Conservation (phyloP, 2,797 vertebrate genomes). For the Melanotaenia nigrans region DNA sequence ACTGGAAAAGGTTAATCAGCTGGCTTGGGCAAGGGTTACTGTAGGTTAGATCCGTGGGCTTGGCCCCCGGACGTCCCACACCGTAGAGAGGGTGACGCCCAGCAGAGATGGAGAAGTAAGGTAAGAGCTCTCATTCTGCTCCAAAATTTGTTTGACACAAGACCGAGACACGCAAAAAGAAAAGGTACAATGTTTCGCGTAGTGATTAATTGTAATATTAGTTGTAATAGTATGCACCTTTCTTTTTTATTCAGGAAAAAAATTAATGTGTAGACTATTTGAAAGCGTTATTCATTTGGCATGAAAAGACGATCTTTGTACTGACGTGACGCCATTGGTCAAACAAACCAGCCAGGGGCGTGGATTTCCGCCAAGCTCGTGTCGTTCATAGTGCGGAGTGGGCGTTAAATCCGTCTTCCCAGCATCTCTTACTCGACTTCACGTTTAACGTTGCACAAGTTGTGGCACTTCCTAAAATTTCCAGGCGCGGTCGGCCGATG, state of each 20-base stretch:
- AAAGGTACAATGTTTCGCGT: neutral
- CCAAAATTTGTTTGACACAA: neutral
- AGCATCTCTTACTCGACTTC: slow-evolving; percentile 61
- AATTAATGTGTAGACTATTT: neutral
- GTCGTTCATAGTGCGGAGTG: slow-evolving; percentile 56
- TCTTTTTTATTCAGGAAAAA: neutral
- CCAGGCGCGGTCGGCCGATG: neutral
- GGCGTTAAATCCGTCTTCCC: slow-evolving; percentile 59
- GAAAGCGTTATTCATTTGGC: neutral
- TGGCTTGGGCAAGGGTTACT: slow-evolving; percentile 66
- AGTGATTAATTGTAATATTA: neutral
- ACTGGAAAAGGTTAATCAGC: slow-evolving; percentile 11
- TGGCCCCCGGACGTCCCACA: slow-evolving; percentile 37
- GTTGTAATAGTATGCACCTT: neutral
- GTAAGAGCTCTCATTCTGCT: slow-evolving; percentile 16
- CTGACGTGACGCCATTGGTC: slow-evolving; percentile 31
- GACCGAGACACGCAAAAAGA: neutral
- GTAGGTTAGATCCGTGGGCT: slow-evolving; percentile 54
- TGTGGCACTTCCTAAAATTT: slow-evolving; percentile 18
- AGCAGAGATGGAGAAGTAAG: neutral
- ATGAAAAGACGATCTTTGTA: slow-evolving; percentile 49
- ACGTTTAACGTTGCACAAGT: slow-evolving; percentile 50
- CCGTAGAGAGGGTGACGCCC: slow-evolving; percentile 27
- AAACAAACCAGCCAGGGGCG: slow-evolving; percentile 51
- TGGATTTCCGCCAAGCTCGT: slow-evolving; percentile 57